A percentile compares a stretch with the other conserved stretches of the same genome.
Conservation (phyloP, 2,888 invertebrate species). For the Chalcis sispes region DNA sequence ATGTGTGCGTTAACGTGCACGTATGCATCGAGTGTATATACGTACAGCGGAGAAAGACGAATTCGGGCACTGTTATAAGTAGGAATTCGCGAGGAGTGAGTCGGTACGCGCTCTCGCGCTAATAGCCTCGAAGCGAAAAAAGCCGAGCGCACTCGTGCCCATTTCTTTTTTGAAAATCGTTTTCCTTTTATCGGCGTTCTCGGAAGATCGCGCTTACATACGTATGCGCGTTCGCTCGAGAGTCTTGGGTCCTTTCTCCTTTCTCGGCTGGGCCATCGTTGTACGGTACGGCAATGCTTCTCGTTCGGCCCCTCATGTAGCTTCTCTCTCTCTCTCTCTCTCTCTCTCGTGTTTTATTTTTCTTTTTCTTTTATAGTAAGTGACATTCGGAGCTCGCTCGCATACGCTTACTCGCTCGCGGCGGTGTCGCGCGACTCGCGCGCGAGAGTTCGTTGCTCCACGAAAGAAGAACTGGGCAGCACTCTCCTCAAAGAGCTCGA, state of each 20-base stretch:
- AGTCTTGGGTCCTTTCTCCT: constrained; percentile 46
- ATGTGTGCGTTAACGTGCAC: no score
- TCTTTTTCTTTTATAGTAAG: constrained; percentile 33
- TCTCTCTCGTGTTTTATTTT: neutral
- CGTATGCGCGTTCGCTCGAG: neutral
- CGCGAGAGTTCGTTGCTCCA: constrained; percentile 69
- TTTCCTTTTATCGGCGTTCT: constrained; percentile 45
- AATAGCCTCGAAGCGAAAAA: constrained; percentile 9
- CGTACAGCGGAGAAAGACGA: no score
- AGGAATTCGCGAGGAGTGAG: neutral
- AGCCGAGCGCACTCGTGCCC: constrained; percentile 27
- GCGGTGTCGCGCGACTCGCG: constrained; percentile 48
- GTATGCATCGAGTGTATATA: no score
- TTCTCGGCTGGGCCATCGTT: constrained; percentile 23
- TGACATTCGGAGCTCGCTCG: constrained; percentile 59
- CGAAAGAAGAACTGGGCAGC: constrained; percentile 66
- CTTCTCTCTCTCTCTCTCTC: neutral
- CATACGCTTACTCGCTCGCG: constrained; percentile 13
- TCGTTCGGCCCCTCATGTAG: neutral
- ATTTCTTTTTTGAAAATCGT: constrained; percentile 53
- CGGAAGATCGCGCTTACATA: neutral
- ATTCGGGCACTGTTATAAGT: constrained; percentile 16
- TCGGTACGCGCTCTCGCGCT: no score
- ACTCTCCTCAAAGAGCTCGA: constrained; percentile 57
- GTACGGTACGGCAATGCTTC: no score